Conservation (phyloP, 2,888 invertebrate species). For the Melinopterus prodromus region DNA sequence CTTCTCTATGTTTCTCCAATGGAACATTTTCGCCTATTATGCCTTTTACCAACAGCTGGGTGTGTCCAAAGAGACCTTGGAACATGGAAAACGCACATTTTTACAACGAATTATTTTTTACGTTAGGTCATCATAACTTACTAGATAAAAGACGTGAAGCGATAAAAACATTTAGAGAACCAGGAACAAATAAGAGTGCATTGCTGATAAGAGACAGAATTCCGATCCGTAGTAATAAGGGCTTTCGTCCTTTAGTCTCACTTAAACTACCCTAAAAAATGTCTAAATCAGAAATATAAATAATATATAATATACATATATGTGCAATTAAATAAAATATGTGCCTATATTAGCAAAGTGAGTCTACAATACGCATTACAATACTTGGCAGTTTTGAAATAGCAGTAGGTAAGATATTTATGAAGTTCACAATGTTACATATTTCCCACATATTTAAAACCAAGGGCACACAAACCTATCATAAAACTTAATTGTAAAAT, state of each 20-base stretch:
- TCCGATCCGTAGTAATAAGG: slow-evolving; percentile 61
- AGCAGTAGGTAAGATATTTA: too few relatives aligned
- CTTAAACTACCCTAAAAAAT: slow-evolving; percentile 68
- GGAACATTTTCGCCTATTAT: slow-evolving; percentile 68
- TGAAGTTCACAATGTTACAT: too few relatives aligned
- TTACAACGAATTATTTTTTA: neutral
- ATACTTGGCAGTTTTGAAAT: too few relatives aligned
- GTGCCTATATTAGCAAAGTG: too few relatives aligned
- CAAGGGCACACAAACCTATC: too few relatives aligned
- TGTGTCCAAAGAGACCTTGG: slow-evolving; percentile 73
- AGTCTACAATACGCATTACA: too few relatives aligned
- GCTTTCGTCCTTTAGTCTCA: slow-evolving; percentile 66
- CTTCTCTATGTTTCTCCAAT: slow-evolving; percentile 62
- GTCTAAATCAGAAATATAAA: neutral
- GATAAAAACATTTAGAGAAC: slow-evolving; percentile 62
- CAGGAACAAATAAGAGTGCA: slow-evolving; percentile 60
- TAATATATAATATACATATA: too few relatives aligned
- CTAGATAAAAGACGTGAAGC: slow-evolving; percentile 64
- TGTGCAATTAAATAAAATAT: too few relatives aligned
- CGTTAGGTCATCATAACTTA: slow-evolving; percentile 48
- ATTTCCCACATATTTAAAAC: too few relatives aligned
- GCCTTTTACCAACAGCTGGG: slow-evolving; percentile 69
- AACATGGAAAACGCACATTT: slow-evolving; percentile 35
- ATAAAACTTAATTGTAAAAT: too few relatives aligned
- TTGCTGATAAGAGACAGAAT: slow-evolving; percentile 63